These are phyloP conservation scores for Amblyjoppa fuscipennis DNA, from an alignment of 2,888 invertebrate genomes.

Conservation along the genomic window DNA sequence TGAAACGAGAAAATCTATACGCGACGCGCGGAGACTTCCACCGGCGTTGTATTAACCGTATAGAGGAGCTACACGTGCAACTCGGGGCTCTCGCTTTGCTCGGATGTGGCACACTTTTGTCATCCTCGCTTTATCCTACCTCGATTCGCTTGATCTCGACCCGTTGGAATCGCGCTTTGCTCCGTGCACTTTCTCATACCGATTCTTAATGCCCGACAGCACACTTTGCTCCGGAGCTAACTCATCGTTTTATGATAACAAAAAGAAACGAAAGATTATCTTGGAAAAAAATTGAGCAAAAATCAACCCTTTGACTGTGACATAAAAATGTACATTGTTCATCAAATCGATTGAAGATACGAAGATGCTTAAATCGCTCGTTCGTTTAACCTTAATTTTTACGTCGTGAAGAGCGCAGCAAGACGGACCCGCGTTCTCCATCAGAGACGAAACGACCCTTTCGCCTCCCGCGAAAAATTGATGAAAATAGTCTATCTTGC, in stretches of 20 bases:
- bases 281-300: neutral
- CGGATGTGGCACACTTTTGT: conserved; percentile 68
- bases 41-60: neutral
- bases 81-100: conserved; percentile 59
- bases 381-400: neutral
- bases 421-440: too few relatives aligned
- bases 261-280: neutral
- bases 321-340: neutral
- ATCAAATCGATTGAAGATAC: neutral
- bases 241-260: neutral
- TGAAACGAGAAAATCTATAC: conserved; percentile 73
- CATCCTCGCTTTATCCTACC: conserved; percentile 54
- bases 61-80: conserved; percentile 35
- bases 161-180: conserved; percentile 52
- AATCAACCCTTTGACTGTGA: neutral
- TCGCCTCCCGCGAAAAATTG: neutral
- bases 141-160: conserved; percentile 59
- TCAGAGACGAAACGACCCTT: neutral
- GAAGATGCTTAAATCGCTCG: neutral
- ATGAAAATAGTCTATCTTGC: neutral
- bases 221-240: conserved; percentile 1
- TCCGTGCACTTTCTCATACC: conserved; percentile 65
- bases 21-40: conserved; percentile 54
- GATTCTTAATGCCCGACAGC: conserved; percentile 29
- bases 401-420: too few relatives aligned